Base-by-base conservation (phyloP, 2,888 invertebrate genomes). In the Chymomyza fuscimana region DNA sequence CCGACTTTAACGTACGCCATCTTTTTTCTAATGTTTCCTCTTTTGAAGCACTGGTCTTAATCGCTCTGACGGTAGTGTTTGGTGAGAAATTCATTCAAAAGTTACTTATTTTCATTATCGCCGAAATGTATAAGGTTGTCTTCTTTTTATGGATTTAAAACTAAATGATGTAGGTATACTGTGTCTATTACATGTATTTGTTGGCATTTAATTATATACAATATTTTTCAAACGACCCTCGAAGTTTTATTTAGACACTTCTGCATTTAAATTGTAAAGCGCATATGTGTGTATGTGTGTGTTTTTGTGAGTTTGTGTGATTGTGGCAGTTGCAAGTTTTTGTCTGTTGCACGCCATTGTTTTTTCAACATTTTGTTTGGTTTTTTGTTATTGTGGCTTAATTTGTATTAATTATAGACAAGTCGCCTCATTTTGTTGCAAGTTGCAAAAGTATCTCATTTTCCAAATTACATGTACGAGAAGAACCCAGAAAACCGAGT, bases 381-480 rank as follows among this genome's bases (percentile, higher is more conserved):
- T 64, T 60, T 29, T 51, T 60, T 60, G n/a, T 46, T 22, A 59
- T 52, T 52, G 58, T 40, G 19, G 68, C 70, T 65, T 71, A 71
- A 75, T 77, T 87, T 73, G 72, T 70, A 82, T 83, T 83, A 87
- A 83, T 83, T 83, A 87, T 74, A 86, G 81, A 70, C 65, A 58
- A 58, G 58, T 58, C 22, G 54, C 54, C 19, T n/a, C 72, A 25
- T 7, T 19, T 25, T 19, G 58, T 70, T 73, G 78, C 83, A 75
- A 77, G 76, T 77, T 75, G 83, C 83, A 85, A 86, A 82, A 87
- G 83, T 83, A 83, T 87, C 87, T 83, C 83, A 87, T 83, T 87
- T 87, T 75, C 59, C 56, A 83, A 83, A 83, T 83, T 83, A 86
- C 87, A 77, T 65, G 73, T 77, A 66, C 63, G 72, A 64, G 68